Conservation (phyloP, 1,140 invertebrate genomes). For the Megalopta genalis region DNA sequence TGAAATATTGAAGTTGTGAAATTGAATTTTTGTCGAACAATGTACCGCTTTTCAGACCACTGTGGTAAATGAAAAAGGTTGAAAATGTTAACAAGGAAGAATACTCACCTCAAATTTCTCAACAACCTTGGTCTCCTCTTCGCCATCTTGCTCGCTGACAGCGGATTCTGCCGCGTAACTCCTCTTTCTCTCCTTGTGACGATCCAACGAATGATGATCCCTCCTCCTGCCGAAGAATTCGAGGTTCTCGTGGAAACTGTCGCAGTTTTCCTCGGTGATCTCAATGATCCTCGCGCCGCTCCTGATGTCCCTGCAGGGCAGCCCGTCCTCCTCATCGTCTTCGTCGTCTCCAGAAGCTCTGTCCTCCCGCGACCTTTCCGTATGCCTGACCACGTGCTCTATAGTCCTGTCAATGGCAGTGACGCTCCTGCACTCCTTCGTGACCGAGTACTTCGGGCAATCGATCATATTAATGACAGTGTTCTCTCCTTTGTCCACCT, state of each 20-base stretch:
- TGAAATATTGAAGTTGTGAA: no score
- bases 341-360: slow-evolving; percentile 45
- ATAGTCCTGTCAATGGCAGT: slow-evolving; percentile 71
- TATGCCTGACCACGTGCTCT: slow-evolving; percentile 70
- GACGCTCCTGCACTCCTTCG: slow-evolving; percentile 64
- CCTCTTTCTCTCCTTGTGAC: slow-evolving; percentile 12
- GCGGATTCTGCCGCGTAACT: not conserved
- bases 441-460: slow-evolving; percentile 68
- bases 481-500: slow-evolving; percentile 72
- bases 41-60: no score
- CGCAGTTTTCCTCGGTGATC: slow-evolving; percentile 77
- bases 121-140: not conserved
- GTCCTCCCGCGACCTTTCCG: slow-evolving; percentile 26
- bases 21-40: no score
- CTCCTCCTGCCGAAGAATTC: slow-evolving; percentile 74
- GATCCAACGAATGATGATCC: slow-evolving; percentile 52
- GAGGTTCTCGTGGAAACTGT: slow-evolving; percentile 76
- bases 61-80: no score
- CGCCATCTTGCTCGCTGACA: not conserved
- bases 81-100: not conserved
- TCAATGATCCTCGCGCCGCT: slow-evolving; percentile 71
- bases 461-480: slow-evolving; percentile 71
- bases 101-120: slow-evolving; percentile 40
- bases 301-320: slow-evolving; percentile 44
- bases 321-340: slow-evolving; percentile 54